A percentile compares a stretch with the other conserved stretches of the same genome.
Evolutionary conservation across 2,888 invertebrate genomes (phyloP).

Genomic region (Conomelus anceps): DNA sequence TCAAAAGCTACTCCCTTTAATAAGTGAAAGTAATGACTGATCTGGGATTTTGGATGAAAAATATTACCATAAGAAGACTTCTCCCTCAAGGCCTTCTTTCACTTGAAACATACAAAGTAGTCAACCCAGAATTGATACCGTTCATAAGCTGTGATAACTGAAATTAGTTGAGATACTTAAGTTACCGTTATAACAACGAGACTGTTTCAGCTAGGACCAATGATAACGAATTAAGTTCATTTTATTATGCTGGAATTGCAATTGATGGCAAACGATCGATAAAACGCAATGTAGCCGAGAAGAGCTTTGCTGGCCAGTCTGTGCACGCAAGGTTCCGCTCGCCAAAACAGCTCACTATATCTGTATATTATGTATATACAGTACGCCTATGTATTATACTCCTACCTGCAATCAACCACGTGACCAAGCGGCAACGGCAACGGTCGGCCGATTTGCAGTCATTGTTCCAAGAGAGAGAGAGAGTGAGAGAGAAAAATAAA

Average conservation of each 20-base stretch:
- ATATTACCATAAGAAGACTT: no score
- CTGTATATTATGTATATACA: neutral
- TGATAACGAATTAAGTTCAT: neutral
- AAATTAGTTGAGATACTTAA: neutral
- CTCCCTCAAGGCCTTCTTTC: no score
- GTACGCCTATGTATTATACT: neutral
- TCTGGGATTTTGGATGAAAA: no score
- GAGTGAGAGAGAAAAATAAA: no score
- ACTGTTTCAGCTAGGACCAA: neutral
- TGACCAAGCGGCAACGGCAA: neutral
- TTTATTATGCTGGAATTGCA: neutral
- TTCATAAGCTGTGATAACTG: neutral
- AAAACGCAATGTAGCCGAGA: neutral
- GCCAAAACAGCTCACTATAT: neutral
- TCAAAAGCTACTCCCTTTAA: no score
- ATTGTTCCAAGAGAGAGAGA: neutral
- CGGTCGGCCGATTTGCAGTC: neutral
- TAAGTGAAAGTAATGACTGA: no score
- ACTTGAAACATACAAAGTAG: no score
- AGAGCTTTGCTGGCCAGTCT: neutral
- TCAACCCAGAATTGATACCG: no score
- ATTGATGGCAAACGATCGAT: neutral
- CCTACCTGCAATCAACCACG: neutral
- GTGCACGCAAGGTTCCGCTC: neutral
- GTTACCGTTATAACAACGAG: neutral